These are phyloP conservation scores for Alosa alosa DNA, from an alignment of 2,113 vertebrate genomes.

Conservation along the genomic window DNA sequence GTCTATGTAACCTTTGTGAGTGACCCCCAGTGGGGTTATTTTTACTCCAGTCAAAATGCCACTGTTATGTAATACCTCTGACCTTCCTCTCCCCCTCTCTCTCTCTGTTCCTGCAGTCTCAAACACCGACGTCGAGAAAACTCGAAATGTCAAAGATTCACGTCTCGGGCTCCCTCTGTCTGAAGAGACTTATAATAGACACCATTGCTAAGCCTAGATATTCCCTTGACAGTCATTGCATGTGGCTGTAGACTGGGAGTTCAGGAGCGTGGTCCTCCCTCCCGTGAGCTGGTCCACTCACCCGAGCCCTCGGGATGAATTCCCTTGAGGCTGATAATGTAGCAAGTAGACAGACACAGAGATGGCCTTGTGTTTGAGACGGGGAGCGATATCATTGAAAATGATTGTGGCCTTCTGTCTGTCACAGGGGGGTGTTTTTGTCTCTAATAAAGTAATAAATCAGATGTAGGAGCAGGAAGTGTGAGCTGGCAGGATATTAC, in stretches of 20 bases:
- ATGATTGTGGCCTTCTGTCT: not conserved
- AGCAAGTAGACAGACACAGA: not conserved
- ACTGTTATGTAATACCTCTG: constrained; percentile 64
- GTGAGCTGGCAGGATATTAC: constrained; percentile 3
- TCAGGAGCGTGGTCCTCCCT: not conserved
- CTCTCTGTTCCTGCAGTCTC: constrained; percentile 15
- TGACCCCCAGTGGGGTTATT: constrained; percentile 70
- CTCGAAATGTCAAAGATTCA: constrained; percentile 65
- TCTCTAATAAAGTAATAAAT: not conserved
- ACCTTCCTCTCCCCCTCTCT: constrained; percentile 39
- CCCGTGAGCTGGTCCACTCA: not conserved
- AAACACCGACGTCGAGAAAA: constrained; percentile 21
- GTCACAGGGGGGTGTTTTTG: not conserved
- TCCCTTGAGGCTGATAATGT: not conserved
- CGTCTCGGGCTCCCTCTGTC: not conserved
- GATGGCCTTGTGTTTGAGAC: not conserved
- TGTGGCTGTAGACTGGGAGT: not conserved
- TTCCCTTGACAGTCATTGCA: not conserved
- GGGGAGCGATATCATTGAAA: not conserved
- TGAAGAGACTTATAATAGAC: not conserved
- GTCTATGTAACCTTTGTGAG: constrained; percentile 65
- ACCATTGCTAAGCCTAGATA: not conserved
- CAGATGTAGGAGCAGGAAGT: not conserved
- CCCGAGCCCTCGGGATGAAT: not conserved
- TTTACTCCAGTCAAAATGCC: constrained; percentile 61